phyloP scores from a whole-genome alignment of 2,113 vertebrate species.

The Brienomyrus longianalis region DNA sequence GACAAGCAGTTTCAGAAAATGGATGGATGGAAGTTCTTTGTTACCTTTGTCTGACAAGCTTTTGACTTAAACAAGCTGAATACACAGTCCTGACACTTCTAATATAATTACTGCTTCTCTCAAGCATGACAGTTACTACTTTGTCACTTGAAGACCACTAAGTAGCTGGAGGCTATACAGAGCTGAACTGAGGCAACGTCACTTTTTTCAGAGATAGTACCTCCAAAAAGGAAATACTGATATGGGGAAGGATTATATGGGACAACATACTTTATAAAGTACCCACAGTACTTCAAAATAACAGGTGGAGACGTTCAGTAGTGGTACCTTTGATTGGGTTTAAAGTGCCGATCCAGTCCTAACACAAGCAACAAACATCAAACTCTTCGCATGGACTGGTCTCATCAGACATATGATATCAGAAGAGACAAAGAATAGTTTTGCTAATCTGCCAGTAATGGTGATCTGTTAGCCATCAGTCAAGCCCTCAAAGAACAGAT shows the following conservation, averaged over 20 bases:
- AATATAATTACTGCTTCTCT: background rate
- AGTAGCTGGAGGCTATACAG: background rate
- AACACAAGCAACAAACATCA: background rate
- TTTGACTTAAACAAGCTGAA: background rate
- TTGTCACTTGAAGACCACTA: background rate
- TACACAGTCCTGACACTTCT: background rate
- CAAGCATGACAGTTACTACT: background rate
- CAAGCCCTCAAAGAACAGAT: background rate
- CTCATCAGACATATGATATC: background rate
- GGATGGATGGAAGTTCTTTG: too few species aligned
- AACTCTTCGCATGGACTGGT: background rate
- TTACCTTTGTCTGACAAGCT: background rate
- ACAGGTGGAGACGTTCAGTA: background rate
- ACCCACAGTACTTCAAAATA: background rate
- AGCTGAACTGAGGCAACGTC: background rate
- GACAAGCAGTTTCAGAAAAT: too few species aligned
- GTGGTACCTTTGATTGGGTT: background rate
- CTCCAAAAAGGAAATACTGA: background rate
- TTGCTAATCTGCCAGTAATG: background rate
- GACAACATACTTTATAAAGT: background rate
- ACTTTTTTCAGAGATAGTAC: background rate
- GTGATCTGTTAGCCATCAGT: background rate
- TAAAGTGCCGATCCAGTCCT: background rate
- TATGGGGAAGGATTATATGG: background rate
- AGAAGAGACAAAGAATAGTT: background rate